Evolutionary conservation across 2,888 invertebrate species (phyloP), one percentile per base, ranked within the genome.

Genomic region (Carpatolechia fugitivella): DNA sequence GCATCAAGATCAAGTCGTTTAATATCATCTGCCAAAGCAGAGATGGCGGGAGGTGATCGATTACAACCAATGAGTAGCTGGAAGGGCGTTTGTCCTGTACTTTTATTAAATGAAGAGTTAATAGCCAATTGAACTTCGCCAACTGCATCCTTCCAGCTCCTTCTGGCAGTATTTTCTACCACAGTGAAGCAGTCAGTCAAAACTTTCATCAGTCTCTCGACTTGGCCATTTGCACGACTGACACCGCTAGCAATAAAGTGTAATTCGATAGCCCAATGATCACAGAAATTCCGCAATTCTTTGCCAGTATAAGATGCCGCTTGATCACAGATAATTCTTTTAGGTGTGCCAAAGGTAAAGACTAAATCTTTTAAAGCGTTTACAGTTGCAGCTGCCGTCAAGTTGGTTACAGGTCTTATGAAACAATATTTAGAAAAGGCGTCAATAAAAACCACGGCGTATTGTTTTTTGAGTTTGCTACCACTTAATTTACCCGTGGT

Each of bases 51-150:
- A 41, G 61, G 61, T 8, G 57, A 56, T 40, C 44, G 56, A 57
- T 60, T 38, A 20, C 55, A 59, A 29, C 65, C 62, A 7, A 59
- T 59, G 14, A 65, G 56, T 1, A 63, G 55, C 35, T 62, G 58
- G 44, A 63, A 59, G 1, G 63, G 62, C 11, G 56, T 60, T 1
- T 54, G 50, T 1, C 62, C 60, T 1, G 62, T 60, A 33, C 56
- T 60, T 56, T 58, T 62, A 52, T 49, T 47, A 16, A 58, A 54
- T 1, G 60, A 57, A 44, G 56, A 36, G 54, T 63, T 66, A 3
- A 66, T 56, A 0, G 64, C 60, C 11, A 66, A 40, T 18, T 64
- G 64, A 1, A 64, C 51, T 35, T 64, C 61, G 0, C 63, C 62
- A 6, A 66, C 38, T n/a, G 56, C 59, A 41, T 54, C 40, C 44